Conservation (phyloP, 2,113 vertebrate species). For the Ahaetulla prasina region DNA sequence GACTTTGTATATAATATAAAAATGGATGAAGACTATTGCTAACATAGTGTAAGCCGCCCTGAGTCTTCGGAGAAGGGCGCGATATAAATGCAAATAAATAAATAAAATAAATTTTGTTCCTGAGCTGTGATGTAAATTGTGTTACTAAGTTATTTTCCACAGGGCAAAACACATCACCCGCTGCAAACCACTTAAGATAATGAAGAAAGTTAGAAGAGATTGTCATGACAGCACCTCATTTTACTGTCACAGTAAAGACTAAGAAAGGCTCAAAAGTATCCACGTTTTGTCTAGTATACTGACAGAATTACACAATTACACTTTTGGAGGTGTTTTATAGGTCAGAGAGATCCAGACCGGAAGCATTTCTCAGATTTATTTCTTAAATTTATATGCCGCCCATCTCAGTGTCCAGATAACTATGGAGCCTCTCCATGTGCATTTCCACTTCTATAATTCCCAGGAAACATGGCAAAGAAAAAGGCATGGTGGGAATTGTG, state of each 20-base stretch:
- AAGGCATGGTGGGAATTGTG: background rate
- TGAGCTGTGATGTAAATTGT: background rate
- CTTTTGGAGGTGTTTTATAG: background rate
- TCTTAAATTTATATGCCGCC: background rate
- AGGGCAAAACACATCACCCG: background rate
- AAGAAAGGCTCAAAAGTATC: background rate
- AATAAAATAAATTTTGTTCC: too few species aligned
- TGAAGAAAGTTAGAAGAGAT: background rate
- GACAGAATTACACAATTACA: background rate
- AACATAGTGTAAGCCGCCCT: too few species aligned
- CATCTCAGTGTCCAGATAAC: background rate
- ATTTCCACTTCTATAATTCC: background rate
- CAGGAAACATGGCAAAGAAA: background rate
- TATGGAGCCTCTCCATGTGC: background rate
- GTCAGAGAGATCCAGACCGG: background rate
- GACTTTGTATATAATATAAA: too few species aligned
- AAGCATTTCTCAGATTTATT: background rate
- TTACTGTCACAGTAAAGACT: background rate
- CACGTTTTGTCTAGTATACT: background rate
- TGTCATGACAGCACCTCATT: background rate
- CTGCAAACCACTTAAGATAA: background rate
- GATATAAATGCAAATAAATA: too few species aligned
- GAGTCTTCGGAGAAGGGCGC: too few species aligned
- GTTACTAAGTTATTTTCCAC: background rate
- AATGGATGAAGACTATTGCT: too few species aligned